These are phyloP conservation scores for Pemphigus obesinymphae DNA, from an alignment of 1,140 invertebrate species.

Conservation along the genomic window DNA sequence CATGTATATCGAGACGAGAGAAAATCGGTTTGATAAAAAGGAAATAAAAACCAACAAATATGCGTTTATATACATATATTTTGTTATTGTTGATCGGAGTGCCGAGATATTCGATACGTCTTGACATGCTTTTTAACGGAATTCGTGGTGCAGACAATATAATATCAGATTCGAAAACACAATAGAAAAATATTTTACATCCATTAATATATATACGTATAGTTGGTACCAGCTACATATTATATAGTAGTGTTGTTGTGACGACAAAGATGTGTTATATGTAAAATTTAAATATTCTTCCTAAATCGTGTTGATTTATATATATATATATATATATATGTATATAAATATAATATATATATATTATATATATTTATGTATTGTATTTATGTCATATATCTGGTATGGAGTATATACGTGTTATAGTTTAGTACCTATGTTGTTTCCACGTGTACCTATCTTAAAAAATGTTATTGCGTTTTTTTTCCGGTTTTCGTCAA, in stretches of 20 bases:
- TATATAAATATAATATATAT: neutral
- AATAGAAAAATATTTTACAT: neutral
- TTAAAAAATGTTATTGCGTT: too few relatives aligned
- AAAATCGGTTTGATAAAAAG: neutral
- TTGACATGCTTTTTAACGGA: neutral
- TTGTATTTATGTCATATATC: too few relatives aligned
- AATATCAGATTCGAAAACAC: neutral
- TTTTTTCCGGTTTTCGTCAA: too few relatives aligned
- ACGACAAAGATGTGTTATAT: neutral
- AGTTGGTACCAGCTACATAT: too few relatives aligned
- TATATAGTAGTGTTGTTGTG: neutral
- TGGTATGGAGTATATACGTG: too few relatives aligned
- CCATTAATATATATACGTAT: too few relatives aligned
- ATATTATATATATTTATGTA: neutral
- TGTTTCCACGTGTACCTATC: too few relatives aligned
- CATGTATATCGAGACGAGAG: neutral
- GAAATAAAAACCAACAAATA: neutral
- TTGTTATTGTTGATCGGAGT: neutral
- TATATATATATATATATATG: neutral
- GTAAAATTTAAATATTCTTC: too few relatives aligned
- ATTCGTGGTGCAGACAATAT: neutral
- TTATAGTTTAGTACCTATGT: too few relatives aligned
- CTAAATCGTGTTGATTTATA: too few relatives aligned
- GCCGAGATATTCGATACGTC: neutral
- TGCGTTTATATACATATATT: neutral